phyloP scores from a whole-genome alignment of 1,140 invertebrate genomes.

The Dysdera silvatica region DNA sequence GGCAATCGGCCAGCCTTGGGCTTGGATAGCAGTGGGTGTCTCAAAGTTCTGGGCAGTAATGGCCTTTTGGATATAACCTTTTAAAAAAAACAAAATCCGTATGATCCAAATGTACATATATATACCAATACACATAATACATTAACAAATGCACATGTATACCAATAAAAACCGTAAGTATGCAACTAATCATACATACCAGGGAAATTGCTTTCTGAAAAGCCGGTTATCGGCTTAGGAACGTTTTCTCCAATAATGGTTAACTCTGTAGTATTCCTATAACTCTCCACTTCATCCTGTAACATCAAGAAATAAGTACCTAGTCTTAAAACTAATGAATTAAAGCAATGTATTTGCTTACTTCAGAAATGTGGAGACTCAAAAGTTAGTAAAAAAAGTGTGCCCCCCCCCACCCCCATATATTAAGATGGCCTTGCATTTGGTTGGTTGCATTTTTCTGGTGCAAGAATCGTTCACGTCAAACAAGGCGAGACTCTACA shows the following conservation, averaged over 20 bases:
- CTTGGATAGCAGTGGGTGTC: constrained; percentile 76
- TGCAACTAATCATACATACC: constrained; percentile 4
- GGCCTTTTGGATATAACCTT: constrained; percentile 13
- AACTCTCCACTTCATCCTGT: constrained; percentile 13
- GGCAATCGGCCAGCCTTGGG: constrained; percentile 85
- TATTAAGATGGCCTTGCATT: too few species aligned
- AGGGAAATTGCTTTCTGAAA: constrained; percentile 57
- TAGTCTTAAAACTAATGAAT: background rate
- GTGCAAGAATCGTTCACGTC: too few species aligned
- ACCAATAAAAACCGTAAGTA: background rate
- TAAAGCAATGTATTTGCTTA: background rate
- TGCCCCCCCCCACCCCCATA: background rate
- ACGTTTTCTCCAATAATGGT: constrained; percentile 73
- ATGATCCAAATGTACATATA: constrained; percentile 27
- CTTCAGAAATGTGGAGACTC: background rate
- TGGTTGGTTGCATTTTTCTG: too few species aligned
- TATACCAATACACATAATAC: background rate
- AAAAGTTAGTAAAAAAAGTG: background rate
- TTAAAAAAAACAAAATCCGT: background rate
- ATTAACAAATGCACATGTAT: background rate
- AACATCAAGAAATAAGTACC: background rate
- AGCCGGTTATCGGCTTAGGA: constrained; percentile 74
- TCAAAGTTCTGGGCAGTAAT: constrained; percentile 52
- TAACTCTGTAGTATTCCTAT: constrained; percentile 57
- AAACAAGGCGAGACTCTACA: too few species aligned